Percentiles rank a stretch among this genome's conserved stretches.
phyloP scores from a whole-genome alignment of 2,113 vertebrate genomes.

The Oceanodroma tethys region DNA sequence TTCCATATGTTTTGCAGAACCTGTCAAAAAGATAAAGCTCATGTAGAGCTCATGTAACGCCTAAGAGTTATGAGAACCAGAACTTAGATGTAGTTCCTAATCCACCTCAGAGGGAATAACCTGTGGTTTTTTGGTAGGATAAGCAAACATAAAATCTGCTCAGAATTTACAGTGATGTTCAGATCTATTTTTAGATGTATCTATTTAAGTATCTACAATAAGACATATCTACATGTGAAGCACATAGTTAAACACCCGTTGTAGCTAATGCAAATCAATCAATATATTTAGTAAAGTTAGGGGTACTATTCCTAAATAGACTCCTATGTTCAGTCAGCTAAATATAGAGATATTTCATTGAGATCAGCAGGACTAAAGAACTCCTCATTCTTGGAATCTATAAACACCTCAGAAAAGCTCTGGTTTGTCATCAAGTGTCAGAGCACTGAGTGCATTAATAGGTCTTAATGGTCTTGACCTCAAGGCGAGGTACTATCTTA shows the following conservation, averaged over 20 bases:
- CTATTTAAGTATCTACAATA: background rate
- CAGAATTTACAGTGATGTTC: background rate
- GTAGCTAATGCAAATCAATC: background rate
- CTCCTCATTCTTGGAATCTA: background rate
- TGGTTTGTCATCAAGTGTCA: background rate
- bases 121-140: background rate
- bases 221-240: background rate
- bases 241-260: background rate
- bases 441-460: background rate
- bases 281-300: background rate
- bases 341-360: background rate
- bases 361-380: background rate
- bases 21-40: background rate
- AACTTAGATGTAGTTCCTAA: background rate
- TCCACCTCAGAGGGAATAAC: background rate
- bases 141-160: background rate
- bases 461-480: accelerated
- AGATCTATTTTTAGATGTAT: background rate
- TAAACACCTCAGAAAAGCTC: background rate
- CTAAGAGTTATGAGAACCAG: background rate
- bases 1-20: background rate
- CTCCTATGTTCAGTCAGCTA: background rate
- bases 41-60: background rate
- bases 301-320: background rate
- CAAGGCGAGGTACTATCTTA: background rate